Conservation (phyloP, 2,888 invertebrate species). For the Himalopsyche japonica region DNA sequence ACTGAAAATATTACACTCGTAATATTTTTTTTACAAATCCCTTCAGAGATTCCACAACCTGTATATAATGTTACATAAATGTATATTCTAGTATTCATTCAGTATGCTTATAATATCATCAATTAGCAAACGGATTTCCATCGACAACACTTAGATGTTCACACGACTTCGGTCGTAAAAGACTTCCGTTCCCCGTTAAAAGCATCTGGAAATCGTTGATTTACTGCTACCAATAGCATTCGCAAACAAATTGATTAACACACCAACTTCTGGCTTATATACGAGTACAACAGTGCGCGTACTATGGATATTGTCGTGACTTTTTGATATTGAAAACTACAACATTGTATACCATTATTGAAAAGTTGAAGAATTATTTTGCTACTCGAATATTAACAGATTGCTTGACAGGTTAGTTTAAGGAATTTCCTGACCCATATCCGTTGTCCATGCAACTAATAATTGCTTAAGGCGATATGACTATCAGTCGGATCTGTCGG, state of each 20-base stretch:
- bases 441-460: no score
- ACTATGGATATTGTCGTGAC: neutral
- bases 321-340: neutral
- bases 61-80: no score
- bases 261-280: neutral
- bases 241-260: neutral
- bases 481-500: no score
- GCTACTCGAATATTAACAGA: neutral
- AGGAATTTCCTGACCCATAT: no score
- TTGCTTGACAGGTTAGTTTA: no score
- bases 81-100: no score
- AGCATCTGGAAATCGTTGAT: neutral
- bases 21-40: no score
- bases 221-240: neutral
- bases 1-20: no score
- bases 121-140: neutral
- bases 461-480: no score
- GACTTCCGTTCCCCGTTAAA: neutral
- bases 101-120: neutral
- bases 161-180: neutral
- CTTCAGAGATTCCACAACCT: no score
- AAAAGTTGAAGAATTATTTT: neutral
- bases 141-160: neutral
- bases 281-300: neutral
- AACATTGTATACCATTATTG: neutral